These are phyloP conservation scores for Lutraria lutraria DNA, from an alignment of 2,888 invertebrate species.

Conservation along the genomic window DNA sequence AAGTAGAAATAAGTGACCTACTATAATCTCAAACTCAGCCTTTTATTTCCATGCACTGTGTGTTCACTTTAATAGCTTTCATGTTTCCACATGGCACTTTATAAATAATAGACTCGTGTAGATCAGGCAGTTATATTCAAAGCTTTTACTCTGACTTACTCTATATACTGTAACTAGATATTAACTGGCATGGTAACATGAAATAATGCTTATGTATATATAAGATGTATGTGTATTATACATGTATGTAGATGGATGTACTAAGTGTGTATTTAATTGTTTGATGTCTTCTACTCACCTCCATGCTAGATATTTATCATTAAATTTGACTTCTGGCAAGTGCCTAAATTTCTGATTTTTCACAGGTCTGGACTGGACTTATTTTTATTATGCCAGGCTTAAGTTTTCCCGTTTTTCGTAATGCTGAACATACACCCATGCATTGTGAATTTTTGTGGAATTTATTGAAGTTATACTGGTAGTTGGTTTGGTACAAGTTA, in stretches of 20 bases:
- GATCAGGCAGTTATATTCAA: conserved; percentile 5
- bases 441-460: no score
- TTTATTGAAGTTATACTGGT: no score
- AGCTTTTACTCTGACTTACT: not conserved
- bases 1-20: conserved; percentile 25
- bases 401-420: no score
- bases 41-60: conserved; percentile 19
- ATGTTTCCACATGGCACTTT: conserved; percentile 1
- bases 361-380: no score
- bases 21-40: not conserved
- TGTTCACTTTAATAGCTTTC: conserved; percentile 9
- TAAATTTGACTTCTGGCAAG: no score
- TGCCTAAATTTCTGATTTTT: no score
- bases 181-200: not conserved
- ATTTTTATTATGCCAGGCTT: no score
- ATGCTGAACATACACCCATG: no score
- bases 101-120: not conserved
- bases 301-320: not conserved
- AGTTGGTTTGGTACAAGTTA: not conserved
- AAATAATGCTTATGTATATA: not conserved
- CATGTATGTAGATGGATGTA: conserved; percentile 5
- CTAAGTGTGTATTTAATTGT: not conserved
- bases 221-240: not conserved
- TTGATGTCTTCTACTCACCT: not conserved
- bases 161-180: not conserved